phyloP scores from a whole-genome alignment of 2,113 vertebrate genomes.

The Sula dactylatra region DNA sequence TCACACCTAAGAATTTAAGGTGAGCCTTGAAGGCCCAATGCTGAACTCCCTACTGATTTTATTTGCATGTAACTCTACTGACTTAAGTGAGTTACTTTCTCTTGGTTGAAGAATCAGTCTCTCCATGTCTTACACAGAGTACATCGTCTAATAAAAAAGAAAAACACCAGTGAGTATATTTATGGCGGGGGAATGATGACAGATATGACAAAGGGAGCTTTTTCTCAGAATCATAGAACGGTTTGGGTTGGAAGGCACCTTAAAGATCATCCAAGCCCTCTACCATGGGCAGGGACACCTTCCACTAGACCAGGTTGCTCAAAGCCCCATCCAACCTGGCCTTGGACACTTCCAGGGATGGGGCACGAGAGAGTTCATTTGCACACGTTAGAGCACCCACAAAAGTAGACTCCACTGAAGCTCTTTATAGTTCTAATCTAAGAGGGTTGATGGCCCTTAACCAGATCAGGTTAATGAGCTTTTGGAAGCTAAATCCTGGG shows the following conservation, averaged over 20 bases:
- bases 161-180: background rate
- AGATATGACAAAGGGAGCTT: background rate
- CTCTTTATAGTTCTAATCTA: slow-evolving; percentile 36
- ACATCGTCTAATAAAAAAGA: background rate
- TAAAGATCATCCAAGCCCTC: background rate
- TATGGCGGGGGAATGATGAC: background rate
- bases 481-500: slow-evolving; percentile 34
- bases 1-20: background rate
- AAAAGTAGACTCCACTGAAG: background rate
- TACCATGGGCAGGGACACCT: background rate
- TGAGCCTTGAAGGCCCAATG: background rate
- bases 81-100: background rate
- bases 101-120: background rate
- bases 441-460: slow-evolving; percentile 45
- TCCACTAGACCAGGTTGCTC: background rate
- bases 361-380: background rate
- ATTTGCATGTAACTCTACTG: background rate
- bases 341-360: background rate
- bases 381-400: background rate
- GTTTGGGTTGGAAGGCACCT: background rate
- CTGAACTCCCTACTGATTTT: background rate
- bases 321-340: background rate
- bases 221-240: background rate
- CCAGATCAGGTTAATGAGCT: slow-evolving; percentile 56
- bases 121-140: background rate